A percentile compares a stretch with the other conserved stretches of the same genome.
Evolutionary conservation across 1,140 invertebrate species (phyloP).

Genomic region (Ectropis grisescens): DNA sequence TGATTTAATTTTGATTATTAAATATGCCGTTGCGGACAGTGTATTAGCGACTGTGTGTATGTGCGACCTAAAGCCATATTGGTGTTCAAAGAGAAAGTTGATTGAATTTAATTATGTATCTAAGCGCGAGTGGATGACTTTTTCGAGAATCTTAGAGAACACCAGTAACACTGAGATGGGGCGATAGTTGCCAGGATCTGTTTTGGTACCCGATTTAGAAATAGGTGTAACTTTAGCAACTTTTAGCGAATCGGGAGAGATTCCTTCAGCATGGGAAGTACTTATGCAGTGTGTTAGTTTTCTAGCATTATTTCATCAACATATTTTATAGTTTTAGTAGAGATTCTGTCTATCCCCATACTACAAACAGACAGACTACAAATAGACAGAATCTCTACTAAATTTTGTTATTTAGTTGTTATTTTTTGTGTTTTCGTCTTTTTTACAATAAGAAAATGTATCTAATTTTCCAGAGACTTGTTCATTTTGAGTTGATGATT

Average conservation of each 20-base stretch:
- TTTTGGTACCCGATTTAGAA: slow-evolving; percentile 1
- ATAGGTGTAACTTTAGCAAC: background rate
- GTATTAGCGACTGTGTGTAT: slow-evolving; percentile 1
- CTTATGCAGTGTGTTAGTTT: background rate
- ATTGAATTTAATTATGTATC: slow-evolving; percentile 1
- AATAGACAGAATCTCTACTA: too few relatives aligned
- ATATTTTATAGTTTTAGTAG: background rate
- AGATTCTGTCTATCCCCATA: background rate
- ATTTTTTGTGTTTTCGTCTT: slow-evolving; percentile 4
- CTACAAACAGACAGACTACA: too few relatives aligned
- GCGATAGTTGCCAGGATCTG: slow-evolving; percentile 1
- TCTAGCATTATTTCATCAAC: background rate
- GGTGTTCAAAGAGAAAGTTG: background rate
- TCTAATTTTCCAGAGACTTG: background rate
- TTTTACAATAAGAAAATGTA: too few relatives aligned
- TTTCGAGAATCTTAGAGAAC: slow-evolving; percentile 6
- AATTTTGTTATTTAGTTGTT: too few relatives aligned
- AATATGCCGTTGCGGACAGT: slow-evolving; percentile 1
- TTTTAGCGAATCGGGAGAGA: background rate
- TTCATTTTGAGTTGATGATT: too few relatives aligned
- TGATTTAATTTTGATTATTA: too few relatives aligned
- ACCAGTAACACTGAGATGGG: slow-evolving; percentile 6
- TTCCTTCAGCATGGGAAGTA: background rate
- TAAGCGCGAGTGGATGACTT: slow-evolving; percentile 3
- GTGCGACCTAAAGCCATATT: slow-evolving; percentile 2